Evolutionary conservation across 23 tunicate genomes (phyloP).

Genomic region (Botrylloides violaceus): DNA sequence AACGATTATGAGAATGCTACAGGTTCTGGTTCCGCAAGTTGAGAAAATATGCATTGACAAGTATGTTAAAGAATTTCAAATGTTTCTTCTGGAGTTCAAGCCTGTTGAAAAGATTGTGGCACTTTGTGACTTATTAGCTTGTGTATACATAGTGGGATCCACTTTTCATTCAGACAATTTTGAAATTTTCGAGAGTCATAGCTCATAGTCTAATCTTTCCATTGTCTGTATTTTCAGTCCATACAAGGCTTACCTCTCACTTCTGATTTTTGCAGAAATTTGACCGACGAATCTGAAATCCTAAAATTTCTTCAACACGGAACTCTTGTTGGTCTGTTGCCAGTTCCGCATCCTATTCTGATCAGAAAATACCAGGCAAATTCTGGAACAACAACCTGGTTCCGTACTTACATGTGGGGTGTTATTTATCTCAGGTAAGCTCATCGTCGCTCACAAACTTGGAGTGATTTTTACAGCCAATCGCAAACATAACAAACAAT

Average conservation of each 20-base stretch:
- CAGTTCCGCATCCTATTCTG: slow-evolving; percentile 96
- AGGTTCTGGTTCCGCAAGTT: slow-evolving; percentile 96
- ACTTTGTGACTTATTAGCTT: too few relatives aligned
- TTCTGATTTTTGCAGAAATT: slow-evolving; percentile 33
- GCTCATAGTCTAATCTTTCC: too few relatives aligned
- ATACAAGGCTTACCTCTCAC: too few relatives aligned
- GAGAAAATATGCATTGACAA: slow-evolving; percentile 99
- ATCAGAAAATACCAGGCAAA: slow-evolving; percentile 94
- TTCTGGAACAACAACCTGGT: slow-evolving; percentile 92
- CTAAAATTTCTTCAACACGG: slow-evolving; percentile 93
- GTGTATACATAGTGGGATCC: too few relatives aligned
- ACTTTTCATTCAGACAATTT: too few relatives aligned
- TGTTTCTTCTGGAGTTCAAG: too few relatives aligned
- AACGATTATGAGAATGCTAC: slow-evolving; percentile 98
- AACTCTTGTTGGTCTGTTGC: slow-evolving; percentile 91
- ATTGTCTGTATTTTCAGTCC: too few relatives aligned
- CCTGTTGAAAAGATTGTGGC: too few relatives aligned
- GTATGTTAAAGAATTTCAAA: too few relatives aligned
- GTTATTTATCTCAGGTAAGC: slow-evolving; percentile 66
- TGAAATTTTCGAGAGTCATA: too few relatives aligned
- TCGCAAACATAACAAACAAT: neutral
- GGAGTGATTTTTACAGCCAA: too few relatives aligned
- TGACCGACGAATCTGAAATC: slow-evolving; percentile 93
- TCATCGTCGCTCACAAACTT: neutral
- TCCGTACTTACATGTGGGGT: slow-evolving; percentile 99